Evolutionary conservation across 2,888 invertebrate genomes (phyloP), one percentile per base, ranked within the genome.

Genomic region (Coronaproctus castanopsis): DNA sequence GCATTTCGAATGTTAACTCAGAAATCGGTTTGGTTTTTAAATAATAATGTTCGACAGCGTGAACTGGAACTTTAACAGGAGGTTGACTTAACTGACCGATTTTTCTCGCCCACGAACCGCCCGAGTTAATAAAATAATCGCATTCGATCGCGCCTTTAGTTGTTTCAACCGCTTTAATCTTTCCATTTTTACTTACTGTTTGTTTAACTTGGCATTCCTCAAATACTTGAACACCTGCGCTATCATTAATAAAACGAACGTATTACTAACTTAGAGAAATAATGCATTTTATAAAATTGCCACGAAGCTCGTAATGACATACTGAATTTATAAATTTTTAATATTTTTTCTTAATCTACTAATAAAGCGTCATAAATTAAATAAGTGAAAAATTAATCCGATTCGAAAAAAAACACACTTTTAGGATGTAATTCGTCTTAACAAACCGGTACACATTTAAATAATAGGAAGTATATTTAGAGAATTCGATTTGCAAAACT

Each of bases 11-110:
- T 71, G 86, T 80, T 63, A 91, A 73, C 21, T 80, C 81, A 3
- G 79, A 76, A 52, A 88, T 82, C 2, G 83, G 81, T 72, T 89
- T 85, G 0, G 95, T 93, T 67, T 90, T 86, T 54, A 95, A 74
- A 71, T 90, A 92, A 71, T 92, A 90, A 74, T 95, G 93, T 70
- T 93, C 91, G 63, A 90, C 91, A 0, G 93, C 85, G 72, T 93
- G 83, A 10, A 95, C 74, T 0, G 95, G 95, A 61, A 74, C 74
- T 72, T 89, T 88, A 1, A 96, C 89, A 68, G 80, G 79, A 1
- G 92, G 92, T 61, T 82, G 79, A 22, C 90, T 85, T 63, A 87
- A 72, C 69, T 87, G 85, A 5, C 93, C 95, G 54, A 95, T 81
- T 71, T 85, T 83, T 65, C 92, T 78, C 0, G 92, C 89, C 92